Conservation (phyloP, 2,797 vertebrate species). For the Neolamprologus multifasciatus region DNA sequence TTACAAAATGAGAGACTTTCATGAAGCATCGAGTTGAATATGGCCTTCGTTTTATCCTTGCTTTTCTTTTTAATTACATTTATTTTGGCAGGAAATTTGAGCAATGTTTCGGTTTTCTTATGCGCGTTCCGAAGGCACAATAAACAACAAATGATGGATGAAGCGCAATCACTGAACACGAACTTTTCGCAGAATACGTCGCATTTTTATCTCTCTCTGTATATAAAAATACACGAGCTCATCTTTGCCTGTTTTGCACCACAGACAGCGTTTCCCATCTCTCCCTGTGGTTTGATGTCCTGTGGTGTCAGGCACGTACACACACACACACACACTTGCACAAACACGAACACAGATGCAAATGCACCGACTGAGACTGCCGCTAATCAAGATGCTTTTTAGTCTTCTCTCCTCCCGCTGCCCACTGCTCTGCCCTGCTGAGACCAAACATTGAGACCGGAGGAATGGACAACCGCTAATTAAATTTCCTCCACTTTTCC, state of each 20-base stretch:
- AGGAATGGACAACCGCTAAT: slow-evolving; percentile 69
- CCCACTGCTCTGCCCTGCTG: slow-evolving; percentile 36
- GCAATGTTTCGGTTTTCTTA: background rate
- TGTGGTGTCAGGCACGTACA: background rate
- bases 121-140: background rate
- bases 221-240: background rate
- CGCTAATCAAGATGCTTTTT: slow-evolving; percentile 35
- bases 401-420: slow-evolving; percentile 7
- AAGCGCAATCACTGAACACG: background rate
- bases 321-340: background rate
- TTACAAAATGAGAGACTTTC: background rate
- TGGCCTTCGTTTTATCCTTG: background rate
- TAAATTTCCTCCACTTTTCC: slow-evolving; percentile 72
- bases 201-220: background rate
- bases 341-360: background rate
- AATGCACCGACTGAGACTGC: background rate
- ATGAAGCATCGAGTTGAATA: background rate
- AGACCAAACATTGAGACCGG: slow-evolving; percentile 37
- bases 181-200: background rate
- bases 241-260: slow-evolving; percentile 8
- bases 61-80: background rate
- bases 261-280: slow-evolving; percentile 33
- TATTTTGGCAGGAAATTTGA: background rate
- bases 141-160: background rate
- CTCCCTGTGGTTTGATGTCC: background rate